Evolutionary conservation across 1,140 invertebrate species (phyloP).

Genomic region (Listronotus oregonensis): DNA sequence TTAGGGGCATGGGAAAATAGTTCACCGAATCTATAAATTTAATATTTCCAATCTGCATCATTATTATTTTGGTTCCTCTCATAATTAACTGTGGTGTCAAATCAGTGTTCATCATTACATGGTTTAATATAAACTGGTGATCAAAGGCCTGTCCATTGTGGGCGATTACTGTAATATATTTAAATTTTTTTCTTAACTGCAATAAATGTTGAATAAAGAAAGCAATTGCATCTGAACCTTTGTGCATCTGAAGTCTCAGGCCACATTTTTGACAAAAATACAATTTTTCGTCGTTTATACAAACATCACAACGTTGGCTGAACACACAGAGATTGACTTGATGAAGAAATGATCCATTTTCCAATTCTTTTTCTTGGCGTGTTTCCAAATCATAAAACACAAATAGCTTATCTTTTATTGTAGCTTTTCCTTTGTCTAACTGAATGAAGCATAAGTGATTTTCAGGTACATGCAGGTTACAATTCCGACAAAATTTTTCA

Average conservation of each 20-base stretch:
- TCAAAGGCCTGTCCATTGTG: conserved; percentile 23
- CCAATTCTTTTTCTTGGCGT: conserved; percentile 19
- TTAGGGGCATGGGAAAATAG: conserved; percentile 26
- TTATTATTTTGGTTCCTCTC: conserved; percentile 25
- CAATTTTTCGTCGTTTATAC: conserved; percentile 5
- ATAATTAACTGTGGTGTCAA: conserved; percentile 20
- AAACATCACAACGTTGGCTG: conserved; percentile 16
- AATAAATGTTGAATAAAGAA: conserved; percentile 6
- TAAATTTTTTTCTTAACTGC: conserved; percentile 10
- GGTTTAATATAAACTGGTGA: conserved; percentile 19
- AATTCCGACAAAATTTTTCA: conserved; percentile 23
- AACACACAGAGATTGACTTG: conserved; percentile 26
- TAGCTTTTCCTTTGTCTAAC: conserved; percentile 10
- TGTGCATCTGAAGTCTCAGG: not conserved
- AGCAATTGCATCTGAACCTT: not conserved
- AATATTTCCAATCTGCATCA: conserved; percentile 11
- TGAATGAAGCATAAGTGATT: conserved; percentile 32
- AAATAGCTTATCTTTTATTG: conserved; percentile 22
- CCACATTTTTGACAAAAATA: conserved; percentile 20
- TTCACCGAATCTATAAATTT: conserved; percentile 25
- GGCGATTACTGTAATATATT: conserved; percentile 11
- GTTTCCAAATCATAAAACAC: conserved; percentile 37
- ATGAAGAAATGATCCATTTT: conserved; percentile 13
- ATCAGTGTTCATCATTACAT: conserved; percentile 11
- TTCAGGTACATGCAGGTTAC: conserved; percentile 9